Conservation (phyloP, 1,140 invertebrate genomes). For the Goniozus legneri region DNA sequence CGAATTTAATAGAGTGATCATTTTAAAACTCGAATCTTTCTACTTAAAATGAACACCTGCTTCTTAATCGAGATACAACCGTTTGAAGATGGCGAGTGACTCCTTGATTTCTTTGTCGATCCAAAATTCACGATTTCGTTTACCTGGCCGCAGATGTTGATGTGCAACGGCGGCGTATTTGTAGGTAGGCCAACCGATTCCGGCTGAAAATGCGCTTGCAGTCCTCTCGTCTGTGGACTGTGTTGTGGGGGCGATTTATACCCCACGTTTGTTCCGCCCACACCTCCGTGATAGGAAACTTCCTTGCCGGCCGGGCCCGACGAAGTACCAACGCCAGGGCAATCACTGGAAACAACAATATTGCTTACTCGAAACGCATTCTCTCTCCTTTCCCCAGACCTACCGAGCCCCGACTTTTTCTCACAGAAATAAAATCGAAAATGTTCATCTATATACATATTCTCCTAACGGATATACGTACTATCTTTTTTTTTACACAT, state of each 20-base stretch:
- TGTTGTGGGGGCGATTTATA: constrained; percentile 46
- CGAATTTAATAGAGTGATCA: no score
- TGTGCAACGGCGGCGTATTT: constrained; percentile 50
- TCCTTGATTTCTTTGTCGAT: background rate
- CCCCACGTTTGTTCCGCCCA: constrained; percentile 41
- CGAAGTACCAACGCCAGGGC: constrained; percentile 46
- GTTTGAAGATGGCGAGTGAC: no score
- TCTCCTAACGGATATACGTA: no score
- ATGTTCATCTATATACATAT: no score
- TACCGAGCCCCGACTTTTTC: no score
- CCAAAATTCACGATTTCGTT: no score
- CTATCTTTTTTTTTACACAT: no score
- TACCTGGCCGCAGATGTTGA: constrained; percentile 54
- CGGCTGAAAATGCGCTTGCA: constrained; percentile 41
- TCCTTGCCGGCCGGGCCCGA: constrained; percentile 45
- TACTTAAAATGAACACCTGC: no score
- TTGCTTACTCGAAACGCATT: background rate
- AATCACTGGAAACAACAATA: constrained; percentile 31
- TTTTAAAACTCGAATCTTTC: no score
- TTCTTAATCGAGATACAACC: no score
- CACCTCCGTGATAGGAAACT: constrained; percentile 44
- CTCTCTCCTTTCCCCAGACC: background rate
- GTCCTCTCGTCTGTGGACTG: constrained; percentile 39
- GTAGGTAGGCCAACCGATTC: constrained; percentile 38
- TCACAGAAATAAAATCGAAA: no score